Evolutionary conservation across 2,113 vertebrate species (phyloP).

Genomic region (Alexandromys fortis): DNA sequence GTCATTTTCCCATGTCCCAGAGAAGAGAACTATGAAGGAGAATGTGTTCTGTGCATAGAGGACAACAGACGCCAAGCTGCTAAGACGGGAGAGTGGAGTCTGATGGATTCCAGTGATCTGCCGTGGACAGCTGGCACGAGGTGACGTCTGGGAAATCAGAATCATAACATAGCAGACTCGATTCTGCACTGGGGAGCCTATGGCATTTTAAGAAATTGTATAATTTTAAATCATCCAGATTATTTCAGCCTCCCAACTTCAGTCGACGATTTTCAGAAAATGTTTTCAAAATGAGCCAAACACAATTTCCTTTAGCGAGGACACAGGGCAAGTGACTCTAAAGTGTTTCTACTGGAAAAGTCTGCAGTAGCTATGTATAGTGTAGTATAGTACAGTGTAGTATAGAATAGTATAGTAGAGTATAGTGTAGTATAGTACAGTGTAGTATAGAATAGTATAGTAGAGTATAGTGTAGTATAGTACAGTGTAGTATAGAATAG

Average conservation of each 20-base stretch:
- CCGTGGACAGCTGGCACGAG: neutral
- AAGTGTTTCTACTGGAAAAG: neutral
- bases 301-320: neutral
- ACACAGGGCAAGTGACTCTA: neutral
- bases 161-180: neutral
- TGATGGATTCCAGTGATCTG: neutral
- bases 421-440: fast-evolving
- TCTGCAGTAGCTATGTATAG: neutral
- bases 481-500: too few species aligned
- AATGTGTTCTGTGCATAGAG: too few species aligned
- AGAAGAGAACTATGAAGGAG: too few species aligned
- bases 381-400: too few species aligned
- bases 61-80: neutral
- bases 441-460: too few species aligned
- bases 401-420: too few species aligned
- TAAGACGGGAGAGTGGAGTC: neutral
- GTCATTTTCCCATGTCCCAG: too few species aligned
- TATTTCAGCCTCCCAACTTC: neutral
- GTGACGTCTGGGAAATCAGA: neutral
- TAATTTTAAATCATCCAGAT: conserved; percentile 10
- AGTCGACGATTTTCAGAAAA: neutral
- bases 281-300: neutral
- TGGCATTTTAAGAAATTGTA: neutral
- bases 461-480: fast-evolving
- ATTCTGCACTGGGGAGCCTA: neutral